Evolutionary conservation across 2,113 vertebrate genomes (phyloP), one percentile per base, ranked within the genome.

Genomic region (Noturus placidus): DNA sequence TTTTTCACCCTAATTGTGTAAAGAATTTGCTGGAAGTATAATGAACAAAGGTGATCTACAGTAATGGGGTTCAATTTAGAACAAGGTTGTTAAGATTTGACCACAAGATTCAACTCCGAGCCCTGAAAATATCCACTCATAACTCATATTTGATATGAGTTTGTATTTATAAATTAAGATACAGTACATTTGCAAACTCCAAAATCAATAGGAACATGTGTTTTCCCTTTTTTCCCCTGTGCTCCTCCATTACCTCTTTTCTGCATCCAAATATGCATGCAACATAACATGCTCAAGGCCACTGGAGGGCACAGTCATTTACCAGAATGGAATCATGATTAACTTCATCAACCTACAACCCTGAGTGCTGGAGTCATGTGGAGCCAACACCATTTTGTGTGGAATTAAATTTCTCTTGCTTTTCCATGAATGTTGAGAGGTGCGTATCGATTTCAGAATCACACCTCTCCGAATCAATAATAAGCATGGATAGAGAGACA

Each of bases 381-480:
- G 70, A 82, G 80, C 81, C 79, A 86, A 74, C 81, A 74, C 83
- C 86, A 82, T 89, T 88, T 88, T 65, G 69, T 87, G 74, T 57
- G 54, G 72, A 83, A 88, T 91, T 84, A 91, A 91, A 89, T 87
- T 79, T 83, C 88, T 84, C 61, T 65, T 57, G 72, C 83, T 86
- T 88, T 87, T 69, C 80, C 87, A 78, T 83, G 79, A 86, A 88
- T 86, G 84, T 83, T 61, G 74, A 89, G 87, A 89, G 89, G 84
- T 86, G 69, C 25, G 72, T 87, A 90, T 91, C 83, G 90, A 91
- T 91, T 83, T 78, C 89, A 72, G 86, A 87, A 90, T 88, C 90
- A 86, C 83, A 87, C 87, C 87, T 88, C 90, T 91, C 85, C 19
- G 70, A 88, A 91, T 91, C 90, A 74, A 90, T 91, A 90, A 87